These are phyloP conservation scores for Spodoptera exigua DNA, from an alignment of 2,888 invertebrate genomes.

Conservation along the genomic window DNA sequence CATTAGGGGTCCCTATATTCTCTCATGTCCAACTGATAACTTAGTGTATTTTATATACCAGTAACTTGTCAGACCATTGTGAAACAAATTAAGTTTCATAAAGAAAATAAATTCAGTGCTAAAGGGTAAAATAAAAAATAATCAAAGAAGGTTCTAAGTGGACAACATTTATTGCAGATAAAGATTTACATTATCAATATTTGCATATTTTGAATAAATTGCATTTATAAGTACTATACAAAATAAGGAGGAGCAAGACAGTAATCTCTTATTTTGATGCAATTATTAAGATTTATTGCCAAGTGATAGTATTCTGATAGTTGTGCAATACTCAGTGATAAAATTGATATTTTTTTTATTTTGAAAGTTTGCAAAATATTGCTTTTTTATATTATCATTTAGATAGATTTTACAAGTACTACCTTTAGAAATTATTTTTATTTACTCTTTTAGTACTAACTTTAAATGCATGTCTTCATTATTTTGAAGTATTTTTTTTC, in stretches of 20 bases:
- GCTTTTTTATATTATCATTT: too few species aligned
- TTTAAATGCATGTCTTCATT: slow-evolving; percentile 27
- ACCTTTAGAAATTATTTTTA: slow-evolving; percentile 13
- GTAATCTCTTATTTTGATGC: slow-evolving; percentile 1
- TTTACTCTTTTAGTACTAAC: neutral
- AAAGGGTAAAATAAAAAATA: neutral
- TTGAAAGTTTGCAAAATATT: too few species aligned
- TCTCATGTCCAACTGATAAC: neutral
- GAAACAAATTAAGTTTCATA: too few species aligned
- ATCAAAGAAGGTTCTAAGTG: slow-evolving; percentile 20
- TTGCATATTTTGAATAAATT: slow-evolving; percentile 26
- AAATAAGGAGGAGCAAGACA: neutral
- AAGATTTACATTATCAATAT: slow-evolving; percentile 44
- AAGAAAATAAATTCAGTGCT: too few species aligned
- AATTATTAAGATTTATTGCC: neutral
- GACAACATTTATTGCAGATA: slow-evolving; percentile 63
- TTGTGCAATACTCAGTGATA: slow-evolving; percentile 21
- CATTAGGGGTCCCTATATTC: too few species aligned
- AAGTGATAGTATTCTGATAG: slow-evolving; percentile 1
- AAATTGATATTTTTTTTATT: too few species aligned
- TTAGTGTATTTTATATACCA: too few species aligned
- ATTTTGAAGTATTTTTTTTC: neutral
- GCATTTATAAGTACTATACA: slow-evolving; percentile 20
- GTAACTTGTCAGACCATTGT: too few species aligned
- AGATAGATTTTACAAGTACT: slow-evolving; percentile 2